A percentile compares a stretch with the other conserved stretches of the same genome.
Evolutionary conservation across 1,140 invertebrate genomes (phyloP).

Genomic region (Cotesia chilonis): DNA sequence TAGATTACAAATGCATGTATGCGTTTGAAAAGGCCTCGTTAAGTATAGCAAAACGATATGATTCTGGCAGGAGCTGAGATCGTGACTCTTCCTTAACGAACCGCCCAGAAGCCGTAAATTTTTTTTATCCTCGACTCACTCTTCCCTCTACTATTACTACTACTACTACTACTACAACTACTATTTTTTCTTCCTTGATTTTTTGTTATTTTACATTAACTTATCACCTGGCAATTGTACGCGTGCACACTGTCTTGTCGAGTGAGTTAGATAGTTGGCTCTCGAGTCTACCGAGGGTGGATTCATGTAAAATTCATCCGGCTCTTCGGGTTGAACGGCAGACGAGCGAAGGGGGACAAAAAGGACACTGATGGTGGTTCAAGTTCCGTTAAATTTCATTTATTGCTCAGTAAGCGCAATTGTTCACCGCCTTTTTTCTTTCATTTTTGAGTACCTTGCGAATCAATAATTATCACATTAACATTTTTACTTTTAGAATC

Average conservation of each 20-base stretch:
- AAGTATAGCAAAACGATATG: constrained; percentile 23
- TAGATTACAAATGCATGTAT: constrained; percentile 17
- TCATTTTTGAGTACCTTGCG: too few relatives aligned
- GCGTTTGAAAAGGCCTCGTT: constrained; percentile 13
- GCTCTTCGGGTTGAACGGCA: constrained; percentile 25
- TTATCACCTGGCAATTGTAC: constrained; percentile 23
- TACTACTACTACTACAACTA: too few relatives aligned
- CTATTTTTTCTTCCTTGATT: background rate
- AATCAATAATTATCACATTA: too few relatives aligned
- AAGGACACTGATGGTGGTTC: constrained; percentile 30
- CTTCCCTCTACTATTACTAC: background rate
- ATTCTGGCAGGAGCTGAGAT: constrained; percentile 11
- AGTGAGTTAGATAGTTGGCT: constrained; percentile 16
- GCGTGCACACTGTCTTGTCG: constrained; percentile 17
- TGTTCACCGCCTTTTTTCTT: constrained; percentile 12
- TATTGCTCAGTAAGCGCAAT: constrained; percentile 13
- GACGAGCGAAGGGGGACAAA: constrained; percentile 33
- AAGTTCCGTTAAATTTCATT: constrained; percentile 35
- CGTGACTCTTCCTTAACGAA: constrained; percentile 20
- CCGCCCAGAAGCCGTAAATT: constrained; percentile 18
- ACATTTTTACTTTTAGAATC: background rate
- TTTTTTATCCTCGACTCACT: background rate
- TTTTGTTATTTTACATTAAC: constrained; percentile 33
- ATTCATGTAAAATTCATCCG: constrained; percentile 43
- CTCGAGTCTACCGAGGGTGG: constrained; percentile 19